These are phyloP conservation scores for Megamerina dolium DNA, from an alignment of 2,888 invertebrate genomes.

Conservation along the genomic window DNA sequence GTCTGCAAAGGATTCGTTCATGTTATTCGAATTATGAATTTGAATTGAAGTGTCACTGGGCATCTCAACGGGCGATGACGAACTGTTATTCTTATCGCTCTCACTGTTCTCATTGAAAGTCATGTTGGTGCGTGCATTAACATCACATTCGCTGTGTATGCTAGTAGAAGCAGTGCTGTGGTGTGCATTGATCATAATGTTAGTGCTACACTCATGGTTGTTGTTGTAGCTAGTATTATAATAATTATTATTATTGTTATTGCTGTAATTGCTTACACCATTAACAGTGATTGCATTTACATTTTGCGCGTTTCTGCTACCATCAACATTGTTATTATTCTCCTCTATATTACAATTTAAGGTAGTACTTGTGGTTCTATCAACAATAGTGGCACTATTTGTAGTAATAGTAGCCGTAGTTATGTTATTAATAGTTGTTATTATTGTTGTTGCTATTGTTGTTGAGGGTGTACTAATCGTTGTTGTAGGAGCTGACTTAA, in stretches of 20 bases:
- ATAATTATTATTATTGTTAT: conserved; percentile 13
- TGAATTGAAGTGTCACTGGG: conserved; percentile 18
- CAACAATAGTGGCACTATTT: neutral
- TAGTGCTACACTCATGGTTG: conserved; percentile 15
- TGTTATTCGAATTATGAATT: neutral
- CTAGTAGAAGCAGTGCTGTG: conserved; percentile 14
- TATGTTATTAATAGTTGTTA: neutral
- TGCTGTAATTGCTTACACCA: conserved; percentile 18
- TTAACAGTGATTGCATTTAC: conserved; percentile 8
- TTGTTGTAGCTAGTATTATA: conserved; percentile 19
- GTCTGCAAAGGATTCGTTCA: neutral
- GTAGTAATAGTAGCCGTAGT: neutral
- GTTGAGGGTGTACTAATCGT: conserved; percentile 7
- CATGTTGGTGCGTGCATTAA: conserved; percentile 17
- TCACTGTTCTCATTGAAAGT: conserved; percentile 15
- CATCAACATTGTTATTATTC: conserved; percentile 13
- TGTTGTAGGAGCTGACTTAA: conserved; percentile 20
- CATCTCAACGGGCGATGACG: conserved; percentile 5
- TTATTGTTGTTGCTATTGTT: conserved; percentile 14
- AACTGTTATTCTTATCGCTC: conserved; percentile 14
- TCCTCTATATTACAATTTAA: conserved; percentile 8
- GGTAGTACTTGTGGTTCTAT: neutral
- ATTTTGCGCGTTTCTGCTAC: conserved; percentile 15
- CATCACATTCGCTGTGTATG: conserved; percentile 16
- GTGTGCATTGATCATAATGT: no score